Percentiles rank a stretch among this genome's conserved stretches.
Evolutionary conservation across 2,113 vertebrate species (phyloP).

Genomic region (Poeciliopsis occidentalis): DNA sequence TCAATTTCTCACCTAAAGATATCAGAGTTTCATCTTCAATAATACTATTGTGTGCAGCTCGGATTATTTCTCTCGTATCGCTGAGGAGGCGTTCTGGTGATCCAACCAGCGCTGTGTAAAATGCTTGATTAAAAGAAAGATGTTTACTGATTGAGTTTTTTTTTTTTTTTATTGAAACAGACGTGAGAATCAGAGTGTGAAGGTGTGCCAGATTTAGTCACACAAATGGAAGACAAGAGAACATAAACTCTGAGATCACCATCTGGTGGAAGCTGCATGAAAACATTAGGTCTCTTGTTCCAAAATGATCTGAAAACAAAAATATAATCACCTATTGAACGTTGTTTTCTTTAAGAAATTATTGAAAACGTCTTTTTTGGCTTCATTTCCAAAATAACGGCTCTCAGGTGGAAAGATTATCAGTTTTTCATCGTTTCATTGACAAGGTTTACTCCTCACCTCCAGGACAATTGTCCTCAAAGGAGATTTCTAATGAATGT

Average conservation of each 20-base stretch:
- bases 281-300: slow-evolving; percentile 4
- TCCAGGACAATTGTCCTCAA: slow-evolving; percentile 65
- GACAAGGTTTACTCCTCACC: slow-evolving; percentile 72
- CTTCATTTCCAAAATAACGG: slow-evolving; percentile 67
- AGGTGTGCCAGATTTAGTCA: slow-evolving; percentile 14
- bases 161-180: slow-evolving; percentile 10
- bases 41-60: slow-evolving; percentile 7
- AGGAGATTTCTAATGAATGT: slow-evolving; percentile 5
- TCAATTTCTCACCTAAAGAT: slow-evolving; percentile 33
- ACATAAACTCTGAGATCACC: slow-evolving; percentile 32
- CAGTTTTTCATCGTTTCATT: slow-evolving; percentile 44
- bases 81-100: not conserved
- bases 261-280: slow-evolving; percentile 42
- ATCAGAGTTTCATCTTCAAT: slow-evolving; percentile 25
- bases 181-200: slow-evolving; percentile 4
- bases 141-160: not conserved
- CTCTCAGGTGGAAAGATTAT: slow-evolving; percentile 67
- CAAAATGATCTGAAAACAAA: slow-evolving; percentile 2
- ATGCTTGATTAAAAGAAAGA: slow-evolving; percentile 12
- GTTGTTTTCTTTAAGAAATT: slow-evolving; percentile 46
- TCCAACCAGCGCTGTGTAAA: not conserved
- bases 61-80: not conserved
- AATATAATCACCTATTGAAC: not conserved
- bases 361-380: slow-evolving; percentile 68
- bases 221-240: slow-evolving; percentile 11